Evolutionary conservation across 1,140 invertebrate genomes (phyloP).

Genomic region (Aphaenogaster floridana): DNA sequence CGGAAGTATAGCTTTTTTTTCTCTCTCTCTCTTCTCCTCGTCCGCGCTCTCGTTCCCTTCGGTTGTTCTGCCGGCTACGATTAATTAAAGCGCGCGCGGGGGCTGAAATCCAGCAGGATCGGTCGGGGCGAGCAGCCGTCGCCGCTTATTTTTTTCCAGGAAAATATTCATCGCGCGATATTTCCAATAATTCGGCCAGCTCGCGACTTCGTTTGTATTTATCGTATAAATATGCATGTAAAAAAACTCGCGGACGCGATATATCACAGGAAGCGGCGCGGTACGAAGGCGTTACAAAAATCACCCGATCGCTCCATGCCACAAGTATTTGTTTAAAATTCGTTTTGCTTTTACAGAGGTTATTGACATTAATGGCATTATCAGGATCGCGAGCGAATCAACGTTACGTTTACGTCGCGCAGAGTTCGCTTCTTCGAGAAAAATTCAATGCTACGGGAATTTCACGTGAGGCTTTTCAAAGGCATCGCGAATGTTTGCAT

Average conservation of each 20-base stretch:
- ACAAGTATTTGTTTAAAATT: not conserved
- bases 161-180: conserved; percentile 59
- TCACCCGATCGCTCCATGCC: not conserved
- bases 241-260: conserved; percentile 33
- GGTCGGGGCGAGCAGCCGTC: conserved; percentile 37
- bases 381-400: conserved; percentile 1
- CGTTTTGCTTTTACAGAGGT: not conserved
- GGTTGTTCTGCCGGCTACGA: conserved; percentile 66
- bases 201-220: conserved; percentile 54
- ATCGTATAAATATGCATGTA: conserved; percentile 49
- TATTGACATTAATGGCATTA: conserved; percentile 27
- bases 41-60: conserved; percentile 34
- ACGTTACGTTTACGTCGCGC: not conserved
- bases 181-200: conserved; percentile 51
- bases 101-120: conserved; percentile 53
- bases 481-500: conserved; percentile 16
- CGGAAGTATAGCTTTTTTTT: conserved; percentile 54
- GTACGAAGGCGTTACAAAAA: conserved; percentile 20
- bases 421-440: not conserved
- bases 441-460: not conserved
- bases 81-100: conserved; percentile 71
- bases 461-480: conserved; percentile 34
- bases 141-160: conserved; percentile 37
- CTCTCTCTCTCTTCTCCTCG: not conserved
- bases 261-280: not conserved